Evolutionary conservation across 2,113 vertebrate species (phyloP).

Genomic region (Isichthys henryi): DNA sequence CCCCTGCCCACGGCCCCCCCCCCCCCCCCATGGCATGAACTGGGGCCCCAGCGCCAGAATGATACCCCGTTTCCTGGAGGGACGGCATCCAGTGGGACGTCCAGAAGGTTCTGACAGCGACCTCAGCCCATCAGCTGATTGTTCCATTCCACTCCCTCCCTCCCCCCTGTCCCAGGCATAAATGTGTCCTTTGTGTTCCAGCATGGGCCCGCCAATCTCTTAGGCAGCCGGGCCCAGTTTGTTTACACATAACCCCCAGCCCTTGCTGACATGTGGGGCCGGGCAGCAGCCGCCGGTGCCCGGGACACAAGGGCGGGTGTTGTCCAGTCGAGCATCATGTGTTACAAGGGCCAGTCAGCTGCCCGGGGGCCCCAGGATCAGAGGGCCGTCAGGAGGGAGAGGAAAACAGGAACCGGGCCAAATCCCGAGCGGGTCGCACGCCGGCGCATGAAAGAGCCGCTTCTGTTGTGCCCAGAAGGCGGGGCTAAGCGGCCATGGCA

Average conservation of each 20-base stretch:
- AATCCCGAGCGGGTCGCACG: not conserved
- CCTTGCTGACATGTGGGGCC: no score
- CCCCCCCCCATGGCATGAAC: not conserved
- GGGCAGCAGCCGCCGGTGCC: not conserved
- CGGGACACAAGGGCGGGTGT: constrained; percentile 9
- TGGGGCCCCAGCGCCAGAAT: not conserved
- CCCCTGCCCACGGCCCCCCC: not conserved
- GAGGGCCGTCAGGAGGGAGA: not conserved
- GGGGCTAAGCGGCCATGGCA: not conserved
- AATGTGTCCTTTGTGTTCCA: constrained; percentile 36
- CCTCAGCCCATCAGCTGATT: constrained; percentile 5
- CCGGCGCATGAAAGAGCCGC: not conserved
- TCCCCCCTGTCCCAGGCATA: constrained; percentile 14
- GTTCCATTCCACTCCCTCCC: not conserved
- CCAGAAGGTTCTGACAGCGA: not conserved
- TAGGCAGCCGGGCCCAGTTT: constrained; percentile 18
- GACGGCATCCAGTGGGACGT: not conserved
- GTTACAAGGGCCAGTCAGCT: constrained; percentile 17
- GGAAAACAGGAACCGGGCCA: not conserved
- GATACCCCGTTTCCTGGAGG: not conserved
- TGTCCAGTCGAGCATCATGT: constrained; percentile 4
- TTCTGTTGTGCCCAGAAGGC: not conserved
- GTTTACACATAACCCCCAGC: constrained; percentile 27
- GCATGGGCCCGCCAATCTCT: constrained; percentile 19
- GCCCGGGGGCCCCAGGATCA: not conserved